Evolutionary conservation across 2,888 invertebrate species (phyloP).

Genomic region (Rugalucina vietnamica): DNA sequence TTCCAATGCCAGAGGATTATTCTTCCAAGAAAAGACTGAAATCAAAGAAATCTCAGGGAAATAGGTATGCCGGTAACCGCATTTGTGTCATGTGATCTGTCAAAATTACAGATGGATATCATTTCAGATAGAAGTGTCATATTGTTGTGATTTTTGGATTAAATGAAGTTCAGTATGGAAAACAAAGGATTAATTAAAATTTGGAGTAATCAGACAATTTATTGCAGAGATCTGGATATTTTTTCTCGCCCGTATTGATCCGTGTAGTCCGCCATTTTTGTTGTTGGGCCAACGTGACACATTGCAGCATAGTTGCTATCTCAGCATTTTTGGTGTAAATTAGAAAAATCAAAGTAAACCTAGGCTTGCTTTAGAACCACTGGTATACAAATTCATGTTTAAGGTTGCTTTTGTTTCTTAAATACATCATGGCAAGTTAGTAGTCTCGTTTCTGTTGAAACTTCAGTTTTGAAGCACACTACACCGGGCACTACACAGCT

Average conservation of each 20-base stretch:
- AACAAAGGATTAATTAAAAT: not conserved
- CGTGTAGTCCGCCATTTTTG: slow-evolving; percentile 38
- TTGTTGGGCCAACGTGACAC: slow-evolving; percentile 13
- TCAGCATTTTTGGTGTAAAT: slow-evolving; percentile 45
- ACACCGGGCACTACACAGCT: too few species aligned
- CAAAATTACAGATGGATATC: slow-evolving; percentile 41
- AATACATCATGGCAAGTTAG: too few species aligned
- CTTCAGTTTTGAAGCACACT: too few species aligned
- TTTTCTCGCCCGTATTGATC: slow-evolving; percentile 4
- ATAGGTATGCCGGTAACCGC: slow-evolving; percentile 88
- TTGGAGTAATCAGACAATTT: too few species aligned
- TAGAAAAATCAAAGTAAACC: too few species aligned
- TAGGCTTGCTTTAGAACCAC: too few species aligned
- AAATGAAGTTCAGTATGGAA: not conserved
- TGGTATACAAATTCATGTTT: too few species aligned
- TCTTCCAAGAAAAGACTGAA: slow-evolving; percentile 88
- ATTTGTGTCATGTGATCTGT: slow-evolving; percentile 64
- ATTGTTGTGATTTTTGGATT: slow-evolving; percentile 29
- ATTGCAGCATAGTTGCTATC: slow-evolving; percentile 34
- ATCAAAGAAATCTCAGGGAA: slow-evolving; percentile 93
- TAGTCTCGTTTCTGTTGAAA: too few species aligned
- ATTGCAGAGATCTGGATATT: not conserved
- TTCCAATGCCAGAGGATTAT: slow-evolving; percentile 91
- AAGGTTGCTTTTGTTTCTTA: too few species aligned
- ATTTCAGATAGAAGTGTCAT: slow-evolving; percentile 5